phyloP scores from a whole-genome alignment of 2,113 vertebrate species.

The Otocyon megalotis region DNA sequence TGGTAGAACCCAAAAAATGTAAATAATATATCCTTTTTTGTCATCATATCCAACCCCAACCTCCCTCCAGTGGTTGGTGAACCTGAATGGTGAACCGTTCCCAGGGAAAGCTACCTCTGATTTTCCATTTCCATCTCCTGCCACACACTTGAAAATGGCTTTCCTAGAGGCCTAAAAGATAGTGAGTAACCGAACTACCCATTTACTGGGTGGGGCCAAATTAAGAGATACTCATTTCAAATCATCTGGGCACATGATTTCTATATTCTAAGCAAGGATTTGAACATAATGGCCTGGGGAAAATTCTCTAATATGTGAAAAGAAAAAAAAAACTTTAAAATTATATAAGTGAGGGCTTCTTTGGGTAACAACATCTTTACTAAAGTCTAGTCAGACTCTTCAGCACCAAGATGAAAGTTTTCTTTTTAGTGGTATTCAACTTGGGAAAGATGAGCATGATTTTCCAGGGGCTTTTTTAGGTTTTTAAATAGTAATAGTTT shows the following conservation, averaged over 20 bases:
- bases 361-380: conserved; percentile 8
- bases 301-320: background rate
- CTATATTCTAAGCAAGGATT: background rate
- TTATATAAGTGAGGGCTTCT: background rate
- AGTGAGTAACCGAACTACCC: background rate
- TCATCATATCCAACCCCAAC: background rate
- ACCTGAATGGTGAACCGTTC: background rate
- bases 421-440: conserved; percentile 18
- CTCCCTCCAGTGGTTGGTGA: background rate
- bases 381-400: conserved; percentile 9
- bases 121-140: background rate
- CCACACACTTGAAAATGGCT: background rate
- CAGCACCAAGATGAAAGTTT: background rate
- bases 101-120: background rate
- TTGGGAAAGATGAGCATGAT: conserved; percentile 45
- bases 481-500: conserved; percentile 72
- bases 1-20: background rate
- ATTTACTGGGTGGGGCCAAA: background rate
- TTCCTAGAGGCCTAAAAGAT: background rate
- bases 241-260: background rate
- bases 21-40: background rate
- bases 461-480: conserved; percentile 56
- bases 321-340: conserved; percentile 30
- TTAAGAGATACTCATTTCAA: conserved; percentile 15
- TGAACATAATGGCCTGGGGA: background rate